Percentiles rank a stretch among this genome's conserved stretches.
These are phyloP conservation scores for Xestia c-nigrum DNA, from an alignment of 2,888 invertebrate genomes.

Conservation along the genomic window DNA sequence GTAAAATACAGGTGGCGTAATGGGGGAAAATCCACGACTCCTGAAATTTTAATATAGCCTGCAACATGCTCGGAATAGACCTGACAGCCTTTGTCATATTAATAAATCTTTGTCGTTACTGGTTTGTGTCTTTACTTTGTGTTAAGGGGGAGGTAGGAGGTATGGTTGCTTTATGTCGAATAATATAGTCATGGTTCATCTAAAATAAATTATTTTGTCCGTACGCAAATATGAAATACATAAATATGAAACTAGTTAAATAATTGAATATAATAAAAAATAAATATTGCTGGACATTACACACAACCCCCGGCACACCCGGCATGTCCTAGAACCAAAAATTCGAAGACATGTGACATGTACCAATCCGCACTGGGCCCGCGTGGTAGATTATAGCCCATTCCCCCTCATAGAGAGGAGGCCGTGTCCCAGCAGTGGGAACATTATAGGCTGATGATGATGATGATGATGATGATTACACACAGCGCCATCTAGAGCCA, in stretches of 20 bases:
- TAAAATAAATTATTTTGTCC: neutral
- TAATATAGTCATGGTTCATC: neutral
- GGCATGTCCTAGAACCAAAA: too few species aligned
- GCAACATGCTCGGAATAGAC: slow-evolving; percentile 40
- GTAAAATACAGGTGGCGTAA: slow-evolving; percentile 58
- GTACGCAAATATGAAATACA: too few species aligned
- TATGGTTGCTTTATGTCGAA: neutral
- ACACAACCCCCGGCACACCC: too few species aligned
- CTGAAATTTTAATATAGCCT: slow-evolving; percentile 64
- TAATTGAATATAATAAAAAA: neutral
- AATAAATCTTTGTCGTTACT: slow-evolving; percentile 63
- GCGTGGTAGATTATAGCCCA: too few species aligned
- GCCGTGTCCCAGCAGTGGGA: too few species aligned
- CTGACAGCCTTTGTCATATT: slow-evolving; percentile 58
- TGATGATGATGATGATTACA: too few species aligned
- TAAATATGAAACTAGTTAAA: neutral
- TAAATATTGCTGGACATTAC: too few species aligned
- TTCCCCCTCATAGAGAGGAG: too few species aligned
- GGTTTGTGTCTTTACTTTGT: slow-evolving; percentile 43
- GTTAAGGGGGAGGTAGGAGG: neutral
- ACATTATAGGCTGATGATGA: too few species aligned
- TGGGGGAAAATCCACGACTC: slow-evolving; percentile 44
- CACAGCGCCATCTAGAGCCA: too few species aligned
- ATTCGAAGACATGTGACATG: too few species aligned
- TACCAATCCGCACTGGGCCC: too few species aligned